Evolutionary conservation across 2,797 vertebrate genomes (phyloP), one percentile per base, ranked within the genome.

Genomic region (Pipistrellus nathusii): DNA sequence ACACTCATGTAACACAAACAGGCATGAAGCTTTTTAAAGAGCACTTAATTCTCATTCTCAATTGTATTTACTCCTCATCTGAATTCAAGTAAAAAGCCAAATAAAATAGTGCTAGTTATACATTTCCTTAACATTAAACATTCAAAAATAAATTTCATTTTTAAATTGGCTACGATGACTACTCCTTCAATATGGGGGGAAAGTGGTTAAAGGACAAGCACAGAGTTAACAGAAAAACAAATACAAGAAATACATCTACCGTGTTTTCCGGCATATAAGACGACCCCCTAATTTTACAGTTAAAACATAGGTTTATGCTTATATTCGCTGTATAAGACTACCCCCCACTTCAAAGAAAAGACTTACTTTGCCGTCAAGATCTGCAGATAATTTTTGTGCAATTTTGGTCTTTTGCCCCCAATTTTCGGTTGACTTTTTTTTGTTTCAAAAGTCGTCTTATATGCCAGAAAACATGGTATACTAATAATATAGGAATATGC

Each of bases 71-170:
- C 13, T 77, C n/a, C 75, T 46, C 81, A 84, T 38, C 13, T 76
- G 62, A 95, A 95, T 9, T 77, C 41, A 88, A 88, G 51, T 71
- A 62, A 57, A 92, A 90, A 88, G n/a, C 17, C 78, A 80, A 68
- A 62, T 46, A 92, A 83, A 92, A 94, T 6, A 82, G 15, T 57
- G 17, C 66, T 44, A 21, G 12, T 86, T 91, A 80, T 78, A 75
- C 66, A 85, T 30, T 85, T 51, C 38, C 71, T 93, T 66, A 85
- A 77, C 57, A 92, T 59, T 30, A 83, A 94, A 96, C 88, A 25
- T 38, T 3, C 30, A 86, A 80, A 87, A 85, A 85, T 2, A 68
- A 90, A 85, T 66, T 75, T 90, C 66, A 91, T 55, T 91, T 71
- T 88, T 87, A 14, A 88, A 77, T 32, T 81, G 27, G 32, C 59